These are phyloP conservation scores for Teleopsis dalmanni DNA, from an alignment of 1,140 invertebrate genomes.

Conservation along the genomic window DNA sequence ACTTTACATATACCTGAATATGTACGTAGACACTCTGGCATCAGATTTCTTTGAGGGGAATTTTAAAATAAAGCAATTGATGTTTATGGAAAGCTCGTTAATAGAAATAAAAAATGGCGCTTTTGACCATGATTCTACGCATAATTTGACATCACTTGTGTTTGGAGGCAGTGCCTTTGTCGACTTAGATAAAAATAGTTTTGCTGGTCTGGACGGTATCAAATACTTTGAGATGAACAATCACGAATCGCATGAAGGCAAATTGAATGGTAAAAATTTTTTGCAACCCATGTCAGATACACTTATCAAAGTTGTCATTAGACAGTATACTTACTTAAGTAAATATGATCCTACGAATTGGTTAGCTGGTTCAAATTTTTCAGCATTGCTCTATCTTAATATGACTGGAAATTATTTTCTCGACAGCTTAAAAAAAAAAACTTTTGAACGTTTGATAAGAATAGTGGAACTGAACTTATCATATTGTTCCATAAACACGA, in stretches of 20 bases:
- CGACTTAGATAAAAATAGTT: neutral
- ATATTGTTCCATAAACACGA: neutral
- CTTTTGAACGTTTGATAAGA: neutral
- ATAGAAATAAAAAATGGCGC: neutral
- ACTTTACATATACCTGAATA: no score
- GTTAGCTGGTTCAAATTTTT: neutral
- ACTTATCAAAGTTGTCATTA: neutral
- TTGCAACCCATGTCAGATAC: constrained; percentile 2
- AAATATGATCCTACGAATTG: constrained; percentile 4
- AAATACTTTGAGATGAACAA: constrained; percentile 3
- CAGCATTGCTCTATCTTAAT: neutral
- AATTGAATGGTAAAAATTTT: constrained; percentile 2
- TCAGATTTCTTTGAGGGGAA: neutral
- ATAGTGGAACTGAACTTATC: neutral
- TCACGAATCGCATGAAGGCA: no score
- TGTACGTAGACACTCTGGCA: neutral
- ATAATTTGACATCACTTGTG: neutral
- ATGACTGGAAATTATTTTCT: constrained; percentile 9
- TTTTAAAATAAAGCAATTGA: neutral
- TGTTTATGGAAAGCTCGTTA: neutral
- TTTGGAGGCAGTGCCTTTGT: neutral
- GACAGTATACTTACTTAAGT: neutral
- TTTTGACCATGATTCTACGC: neutral
- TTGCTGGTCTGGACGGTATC: constrained; percentile 1
- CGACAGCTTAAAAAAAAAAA: neutral